Conservation (phyloP, 2,797 vertebrate genomes). For the Hephaestus fuliginosus region DNA sequence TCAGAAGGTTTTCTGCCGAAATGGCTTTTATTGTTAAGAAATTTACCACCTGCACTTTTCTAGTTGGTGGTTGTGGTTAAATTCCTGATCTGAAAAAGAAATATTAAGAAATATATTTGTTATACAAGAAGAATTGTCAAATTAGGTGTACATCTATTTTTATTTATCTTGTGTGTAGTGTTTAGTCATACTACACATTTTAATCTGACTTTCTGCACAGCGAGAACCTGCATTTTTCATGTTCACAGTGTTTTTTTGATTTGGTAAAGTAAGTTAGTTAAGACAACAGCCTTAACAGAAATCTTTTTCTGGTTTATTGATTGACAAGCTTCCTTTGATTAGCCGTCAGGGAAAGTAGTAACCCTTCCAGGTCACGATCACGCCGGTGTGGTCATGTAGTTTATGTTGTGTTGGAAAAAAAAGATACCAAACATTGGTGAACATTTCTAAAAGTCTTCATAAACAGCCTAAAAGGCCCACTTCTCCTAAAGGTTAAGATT, state of each 20-base stretch:
- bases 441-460: too few relatives aligned
- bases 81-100: background rate
- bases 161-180: background rate
- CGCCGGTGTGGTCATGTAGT: too few relatives aligned
- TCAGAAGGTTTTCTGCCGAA: background rate
- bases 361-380: too few relatives aligned
- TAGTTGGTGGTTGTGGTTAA: background rate
- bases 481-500: too few relatives aligned
- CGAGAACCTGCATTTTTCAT: too few relatives aligned
- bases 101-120: background rate
- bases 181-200: too few relatives aligned
- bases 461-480: too few relatives aligned
- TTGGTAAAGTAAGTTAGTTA: too few relatives aligned
- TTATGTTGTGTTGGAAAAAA: too few relatives aligned
- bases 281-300: background rate
- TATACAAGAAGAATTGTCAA: background rate
- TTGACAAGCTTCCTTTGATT: background rate
- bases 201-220: too few relatives aligned
- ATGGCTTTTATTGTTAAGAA: background rate
- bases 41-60: background rate
- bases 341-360: background rate
- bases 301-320: background rate
- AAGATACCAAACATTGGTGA: too few relatives aligned
- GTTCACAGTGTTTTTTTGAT: too few relatives aligned
- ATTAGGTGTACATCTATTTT: background rate